Percentiles rank a stretch among this genome's conserved stretches.
phyloP scores from a whole-genome alignment of 2,113 vertebrate species.

The Rhizomys pruinosus region DNA sequence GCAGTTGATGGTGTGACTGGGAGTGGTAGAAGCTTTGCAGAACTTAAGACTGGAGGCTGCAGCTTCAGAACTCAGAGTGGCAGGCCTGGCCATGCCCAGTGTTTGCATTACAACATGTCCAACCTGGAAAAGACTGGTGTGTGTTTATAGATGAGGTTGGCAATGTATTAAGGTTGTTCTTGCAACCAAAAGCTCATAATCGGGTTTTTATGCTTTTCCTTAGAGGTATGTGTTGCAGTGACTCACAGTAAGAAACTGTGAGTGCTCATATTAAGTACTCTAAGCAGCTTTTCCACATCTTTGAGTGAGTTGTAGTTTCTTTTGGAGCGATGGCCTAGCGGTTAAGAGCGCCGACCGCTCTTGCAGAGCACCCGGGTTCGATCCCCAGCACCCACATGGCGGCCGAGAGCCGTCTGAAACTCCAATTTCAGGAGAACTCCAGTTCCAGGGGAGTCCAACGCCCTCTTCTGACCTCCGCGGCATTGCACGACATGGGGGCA shows the following conservation, averaged over 20 bases:
- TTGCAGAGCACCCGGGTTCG: too few species aligned
- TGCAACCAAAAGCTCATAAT: conserved; percentile 69
- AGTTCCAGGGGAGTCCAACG: too few species aligned
- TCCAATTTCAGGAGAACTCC: too few species aligned
- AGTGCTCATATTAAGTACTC: conserved; percentile 51
- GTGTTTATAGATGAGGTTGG: conserved; percentile 52
- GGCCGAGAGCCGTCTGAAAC: too few species aligned
- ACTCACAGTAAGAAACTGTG: conserved; percentile 64
- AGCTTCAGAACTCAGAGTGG: neutral
- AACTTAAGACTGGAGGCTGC: neutral
- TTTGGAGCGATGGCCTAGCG: conserved; percentile 38
- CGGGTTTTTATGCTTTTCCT: conserved; percentile 63
- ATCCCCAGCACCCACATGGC: too few species aligned
- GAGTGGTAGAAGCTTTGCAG: conserved; percentile 14
- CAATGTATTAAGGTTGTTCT: conserved; percentile 64
- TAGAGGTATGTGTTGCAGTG: conserved; percentile 42
- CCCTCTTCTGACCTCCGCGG: too few species aligned
- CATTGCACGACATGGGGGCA: too few species aligned
- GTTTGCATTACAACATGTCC: conserved; percentile 48
- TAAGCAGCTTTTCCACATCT: conserved; percentile 48
- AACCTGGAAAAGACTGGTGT: conserved; percentile 60
- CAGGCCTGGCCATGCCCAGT: neutral
- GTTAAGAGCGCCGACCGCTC: too few species aligned
- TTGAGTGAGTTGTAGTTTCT: conserved; percentile 63
- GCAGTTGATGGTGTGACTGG: neutral